Conservation (phyloP, 2,113 vertebrate genomes). For the Zosterops lateralis region DNA sequence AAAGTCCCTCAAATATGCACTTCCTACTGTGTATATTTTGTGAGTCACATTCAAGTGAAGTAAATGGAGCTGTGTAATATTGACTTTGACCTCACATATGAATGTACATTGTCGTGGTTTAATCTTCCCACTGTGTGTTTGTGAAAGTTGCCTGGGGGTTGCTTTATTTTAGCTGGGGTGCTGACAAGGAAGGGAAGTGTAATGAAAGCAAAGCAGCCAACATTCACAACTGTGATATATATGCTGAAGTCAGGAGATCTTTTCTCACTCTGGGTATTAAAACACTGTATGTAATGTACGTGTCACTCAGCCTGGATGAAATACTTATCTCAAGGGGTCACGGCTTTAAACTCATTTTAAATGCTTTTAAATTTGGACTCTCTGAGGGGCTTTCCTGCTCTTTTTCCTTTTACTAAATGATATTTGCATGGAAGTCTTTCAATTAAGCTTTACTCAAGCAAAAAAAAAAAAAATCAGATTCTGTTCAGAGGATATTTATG, state of each 20-base stretch:
- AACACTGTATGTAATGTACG: background rate
- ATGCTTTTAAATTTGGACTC: background rate
- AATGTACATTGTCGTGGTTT: background rate
- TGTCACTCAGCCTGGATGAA: conserved; percentile 12
- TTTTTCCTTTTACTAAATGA: conserved; percentile 14
- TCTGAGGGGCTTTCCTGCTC: background rate
- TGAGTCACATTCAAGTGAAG: background rate
- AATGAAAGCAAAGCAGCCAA: conserved; percentile 43
- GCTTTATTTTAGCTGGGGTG: conserved; percentile 22
- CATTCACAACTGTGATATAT: conserved; percentile 7
- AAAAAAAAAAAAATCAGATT: background rate
- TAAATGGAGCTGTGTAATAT: background rate
- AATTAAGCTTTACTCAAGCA: background rate
- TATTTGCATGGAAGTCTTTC: conserved; percentile 10
- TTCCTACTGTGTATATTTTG: background rate
- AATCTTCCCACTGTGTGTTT: background rate
- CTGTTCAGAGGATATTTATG: background rate
- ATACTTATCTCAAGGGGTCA: background rate
- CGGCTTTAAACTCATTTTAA: background rate
- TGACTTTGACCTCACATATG: background rate
- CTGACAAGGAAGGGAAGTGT: conserved; percentile 41
- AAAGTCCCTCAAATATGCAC: background rate
- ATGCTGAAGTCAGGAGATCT: conserved; percentile 41
- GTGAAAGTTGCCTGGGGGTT: background rate
- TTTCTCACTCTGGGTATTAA: background rate